A percentile compares a stretch with the other conserved stretches of the same genome.
These are phyloP conservation scores for Himantopus leucocephalus DNA, from an alignment of 2,113 vertebrate species.

Conservation along the genomic window DNA sequence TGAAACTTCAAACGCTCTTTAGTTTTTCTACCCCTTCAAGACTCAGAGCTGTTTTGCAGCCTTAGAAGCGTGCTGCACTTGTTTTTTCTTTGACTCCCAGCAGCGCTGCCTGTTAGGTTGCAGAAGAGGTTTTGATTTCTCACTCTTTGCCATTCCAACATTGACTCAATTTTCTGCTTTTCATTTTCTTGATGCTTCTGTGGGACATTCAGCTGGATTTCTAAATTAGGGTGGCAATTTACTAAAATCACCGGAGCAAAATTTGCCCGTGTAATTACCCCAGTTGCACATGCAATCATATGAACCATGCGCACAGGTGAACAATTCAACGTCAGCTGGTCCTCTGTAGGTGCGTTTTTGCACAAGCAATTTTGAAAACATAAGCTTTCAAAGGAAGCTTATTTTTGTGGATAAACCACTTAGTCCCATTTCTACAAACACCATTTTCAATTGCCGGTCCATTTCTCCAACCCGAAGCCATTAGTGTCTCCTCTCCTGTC, in stretches of 20 bases:
- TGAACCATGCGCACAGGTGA: background rate
- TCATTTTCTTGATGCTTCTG: background rate
- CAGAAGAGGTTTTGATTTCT: slow-evolving; percentile 12
- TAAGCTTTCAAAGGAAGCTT: slow-evolving; percentile 1
- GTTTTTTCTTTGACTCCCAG: background rate
- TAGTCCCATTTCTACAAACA: background rate
- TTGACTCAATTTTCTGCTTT: background rate
- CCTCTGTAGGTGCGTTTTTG: background rate
- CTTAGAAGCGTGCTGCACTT: background rate
- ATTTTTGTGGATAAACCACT: slow-evolving; percentile 5
- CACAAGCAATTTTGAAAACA: slow-evolving; percentile 20
- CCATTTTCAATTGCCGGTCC: background rate
- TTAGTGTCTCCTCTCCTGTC: background rate
- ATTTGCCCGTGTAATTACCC: slow-evolving; percentile 6
- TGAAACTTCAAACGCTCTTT: background rate
- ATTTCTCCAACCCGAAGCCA: background rate
- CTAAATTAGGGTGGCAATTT: slow-evolving; percentile 1
- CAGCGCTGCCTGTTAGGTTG: background rate
- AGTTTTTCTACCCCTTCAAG: background rate
- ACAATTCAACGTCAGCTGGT: slow-evolving; percentile 7
- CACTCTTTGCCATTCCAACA: background rate
- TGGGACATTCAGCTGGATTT: background rate
- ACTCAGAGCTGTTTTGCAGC: background rate
- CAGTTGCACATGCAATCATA: background rate
- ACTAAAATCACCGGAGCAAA: slow-evolving; percentile 1